Conservation (phyloP, 2,888 invertebrate genomes). For the Pomacea canaliculata region DNA sequence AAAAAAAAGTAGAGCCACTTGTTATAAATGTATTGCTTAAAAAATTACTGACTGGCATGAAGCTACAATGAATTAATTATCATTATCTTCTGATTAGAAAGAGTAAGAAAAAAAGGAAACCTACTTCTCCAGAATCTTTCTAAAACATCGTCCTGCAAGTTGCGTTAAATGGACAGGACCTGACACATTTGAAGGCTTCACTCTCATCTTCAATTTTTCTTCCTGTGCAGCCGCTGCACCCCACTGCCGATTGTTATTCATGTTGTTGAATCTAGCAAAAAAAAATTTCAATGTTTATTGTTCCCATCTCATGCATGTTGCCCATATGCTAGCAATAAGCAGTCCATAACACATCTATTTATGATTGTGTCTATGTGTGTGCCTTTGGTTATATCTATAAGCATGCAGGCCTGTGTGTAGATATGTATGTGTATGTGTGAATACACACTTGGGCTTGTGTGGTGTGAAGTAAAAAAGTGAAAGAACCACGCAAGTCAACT, state of each 20-base stretch:
- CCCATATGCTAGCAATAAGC: background rate
- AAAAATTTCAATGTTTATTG: background rate
- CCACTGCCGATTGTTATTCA: slow-evolving; percentile 17
- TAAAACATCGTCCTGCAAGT: slow-evolving; percentile 59
- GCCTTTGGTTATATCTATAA: background rate
- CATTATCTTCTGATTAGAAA: background rate
- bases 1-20: no score
- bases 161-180: slow-evolving; percentile 61
- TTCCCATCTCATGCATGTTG: background rate
- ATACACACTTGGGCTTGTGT: no score
- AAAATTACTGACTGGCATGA: no score
- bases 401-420: background rate
- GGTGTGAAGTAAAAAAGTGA: no score
- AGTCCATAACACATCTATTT: background rate
- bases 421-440: no score
- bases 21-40: no score
- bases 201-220: slow-evolving; percentile 56
- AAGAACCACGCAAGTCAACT: no score
- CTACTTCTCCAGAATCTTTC: slow-evolving; percentile 10
- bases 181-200: slow-evolving; percentile 64
- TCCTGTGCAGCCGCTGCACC: slow-evolving; percentile 15
- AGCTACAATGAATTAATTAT: no score
- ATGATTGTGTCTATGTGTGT: background rate
- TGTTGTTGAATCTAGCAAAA: background rate
- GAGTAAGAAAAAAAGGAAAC: background rate